phyloP scores from a whole-genome alignment of 2,113 vertebrate genomes.

The Rutilus rutilus region DNA sequence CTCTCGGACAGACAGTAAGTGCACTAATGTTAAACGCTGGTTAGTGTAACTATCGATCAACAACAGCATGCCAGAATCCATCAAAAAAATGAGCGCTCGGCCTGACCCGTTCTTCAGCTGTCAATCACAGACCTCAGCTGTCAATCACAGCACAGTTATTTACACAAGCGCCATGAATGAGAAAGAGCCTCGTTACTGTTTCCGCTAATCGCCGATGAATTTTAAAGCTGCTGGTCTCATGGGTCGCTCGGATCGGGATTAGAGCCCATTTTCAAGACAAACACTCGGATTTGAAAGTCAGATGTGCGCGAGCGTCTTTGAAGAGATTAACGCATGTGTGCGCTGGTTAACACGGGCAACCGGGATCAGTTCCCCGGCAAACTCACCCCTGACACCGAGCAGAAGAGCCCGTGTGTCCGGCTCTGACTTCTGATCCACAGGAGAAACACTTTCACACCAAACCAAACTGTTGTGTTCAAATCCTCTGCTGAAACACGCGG shows the following conservation, averaged over 20 bases:
- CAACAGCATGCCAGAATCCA: slow-evolving; percentile 27
- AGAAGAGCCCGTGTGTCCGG: slow-evolving; percentile 9
- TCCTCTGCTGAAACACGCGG: neutral
- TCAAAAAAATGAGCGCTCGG: neutral
- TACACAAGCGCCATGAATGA: slow-evolving; percentile 56
- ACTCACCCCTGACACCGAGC: slow-evolving; percentile 40
- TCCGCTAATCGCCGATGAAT: slow-evolving; percentile 59
- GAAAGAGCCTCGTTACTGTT: slow-evolving; percentile 54
- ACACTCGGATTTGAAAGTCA: slow-evolving; percentile 71
- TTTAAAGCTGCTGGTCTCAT: slow-evolving; percentile 43
- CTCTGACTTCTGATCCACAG: slow-evolving; percentile 21
- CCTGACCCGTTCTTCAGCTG: neutral
- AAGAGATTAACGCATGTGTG: slow-evolving; percentile 48
- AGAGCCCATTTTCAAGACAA: slow-evolving; percentile 72
- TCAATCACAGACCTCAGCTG: slow-evolving; percentile 48
- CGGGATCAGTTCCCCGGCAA: slow-evolving; percentile 51
- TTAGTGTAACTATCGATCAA: slow-evolving; percentile 46
- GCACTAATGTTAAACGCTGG: slow-evolving; percentile 23
- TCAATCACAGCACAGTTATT: slow-evolving; percentile 58
- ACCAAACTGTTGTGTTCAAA: neutral
- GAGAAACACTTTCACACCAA: neutral
- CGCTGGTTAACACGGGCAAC: neutral
- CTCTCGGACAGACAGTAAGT: slow-evolving; percentile 14
- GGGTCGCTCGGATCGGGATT: slow-evolving; percentile 55
- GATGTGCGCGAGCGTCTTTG: slow-evolving; percentile 56